Percentiles rank a stretch among this genome's conserved stretches.
These are phyloP conservation scores for Candidula unifasciata DNA, from an alignment of 2,888 invertebrate genomes.

Conservation along the genomic window DNA sequence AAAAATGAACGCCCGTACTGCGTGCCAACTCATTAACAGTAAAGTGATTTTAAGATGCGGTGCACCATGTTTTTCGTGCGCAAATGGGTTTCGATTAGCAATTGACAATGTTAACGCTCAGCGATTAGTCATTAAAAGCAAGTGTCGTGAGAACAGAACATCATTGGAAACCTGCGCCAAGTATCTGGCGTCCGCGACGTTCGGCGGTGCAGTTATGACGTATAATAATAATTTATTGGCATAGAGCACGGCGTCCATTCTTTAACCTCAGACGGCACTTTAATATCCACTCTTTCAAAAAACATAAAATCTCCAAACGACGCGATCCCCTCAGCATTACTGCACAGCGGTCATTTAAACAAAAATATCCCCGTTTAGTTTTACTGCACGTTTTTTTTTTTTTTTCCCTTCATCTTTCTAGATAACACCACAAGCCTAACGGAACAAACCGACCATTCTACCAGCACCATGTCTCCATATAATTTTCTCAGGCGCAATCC, in stretches of 20 bases:
- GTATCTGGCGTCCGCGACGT: background rate
- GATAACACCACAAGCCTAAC: too few relatives aligned
- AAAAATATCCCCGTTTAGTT: too few relatives aligned
- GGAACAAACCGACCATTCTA: too few relatives aligned
- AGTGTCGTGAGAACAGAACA: slow-evolving; percentile 44
- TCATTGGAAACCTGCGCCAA: background rate
- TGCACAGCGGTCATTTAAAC: background rate
- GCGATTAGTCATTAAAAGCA: slow-evolving; percentile 44
- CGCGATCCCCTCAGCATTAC: background rate
- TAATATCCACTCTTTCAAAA: background rate
- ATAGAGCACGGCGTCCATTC: background rate
- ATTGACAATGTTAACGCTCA: slow-evolving; percentile 38
- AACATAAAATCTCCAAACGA: background rate
- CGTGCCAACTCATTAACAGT: slow-evolving; percentile 36
- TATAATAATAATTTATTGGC: slow-evolving; percentile 25
- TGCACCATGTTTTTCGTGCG: slow-evolving; percentile 32
- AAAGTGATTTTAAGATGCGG: slow-evolving; percentile 41
- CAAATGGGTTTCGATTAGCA: slow-evolving; percentile 41
- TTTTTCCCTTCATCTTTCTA: too few relatives aligned
- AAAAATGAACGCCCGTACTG: slow-evolving; percentile 11
- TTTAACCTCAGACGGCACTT: slow-evolving; percentile 7
- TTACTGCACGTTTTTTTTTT: too few relatives aligned
- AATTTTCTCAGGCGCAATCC: background rate
- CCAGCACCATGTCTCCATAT: background rate
- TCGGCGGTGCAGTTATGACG: slow-evolving; percentile 9